These are phyloP conservation scores for Macrochelys suwanniensis DNA, from an alignment of 2,797 vertebrate species.

Conservation along the genomic window DNA sequence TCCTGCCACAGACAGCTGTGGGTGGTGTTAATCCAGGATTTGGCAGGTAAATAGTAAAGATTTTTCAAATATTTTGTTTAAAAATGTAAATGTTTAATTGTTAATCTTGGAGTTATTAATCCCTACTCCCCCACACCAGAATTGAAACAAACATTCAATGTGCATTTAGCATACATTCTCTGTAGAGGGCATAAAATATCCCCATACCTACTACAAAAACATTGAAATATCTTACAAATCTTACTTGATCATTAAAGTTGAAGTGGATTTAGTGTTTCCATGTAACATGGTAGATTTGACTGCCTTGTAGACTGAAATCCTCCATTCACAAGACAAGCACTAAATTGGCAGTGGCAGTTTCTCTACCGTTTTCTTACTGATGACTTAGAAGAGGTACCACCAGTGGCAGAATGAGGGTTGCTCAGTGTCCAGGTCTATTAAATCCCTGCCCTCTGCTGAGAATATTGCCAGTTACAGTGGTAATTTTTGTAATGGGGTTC, in stretches of 20 bases:
- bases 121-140: neutral
- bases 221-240: rapidly evolving
- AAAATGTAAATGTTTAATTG: rapidly evolving
- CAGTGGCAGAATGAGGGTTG: neutral
- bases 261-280: neutral
- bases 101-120: neutral
- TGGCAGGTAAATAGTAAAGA: neutral
- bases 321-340: neutral
- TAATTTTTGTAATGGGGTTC: neutral
- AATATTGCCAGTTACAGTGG: neutral
- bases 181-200: rapidly evolving
- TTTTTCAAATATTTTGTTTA: neutral
- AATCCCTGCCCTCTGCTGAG: too few species aligned
- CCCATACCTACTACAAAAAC: neutral
- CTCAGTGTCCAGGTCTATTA: too few species aligned
- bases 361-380: neutral
- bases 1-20: neutral
- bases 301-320: neutral
- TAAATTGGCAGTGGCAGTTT: too few species aligned
- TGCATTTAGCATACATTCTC: neutral
- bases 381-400: neutral
- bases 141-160: too few species aligned
- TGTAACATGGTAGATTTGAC: neutral
- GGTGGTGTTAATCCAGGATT: neutral
- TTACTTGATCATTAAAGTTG: neutral